phyloP scores from a whole-genome alignment of 1,140 invertebrate species.

The Lerema accius region DNA sequence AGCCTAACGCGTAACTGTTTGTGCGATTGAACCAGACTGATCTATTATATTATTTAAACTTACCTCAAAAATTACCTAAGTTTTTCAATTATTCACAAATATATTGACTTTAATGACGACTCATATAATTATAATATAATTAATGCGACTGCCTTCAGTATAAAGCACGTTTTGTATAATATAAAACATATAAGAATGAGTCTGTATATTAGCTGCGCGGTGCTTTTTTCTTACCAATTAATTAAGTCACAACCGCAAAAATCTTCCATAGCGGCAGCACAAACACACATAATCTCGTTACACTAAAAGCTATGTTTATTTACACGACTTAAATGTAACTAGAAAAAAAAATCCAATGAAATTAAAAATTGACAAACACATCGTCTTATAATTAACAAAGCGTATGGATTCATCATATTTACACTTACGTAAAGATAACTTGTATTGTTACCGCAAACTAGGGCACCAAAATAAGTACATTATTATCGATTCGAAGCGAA shows the following conservation, averaged over 20 bases:
- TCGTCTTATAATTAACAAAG: slow-evolving; percentile 79
- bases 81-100: slow-evolving; percentile 29
- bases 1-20: slow-evolving; percentile 13
- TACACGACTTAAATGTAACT: slow-evolving; percentile 67
- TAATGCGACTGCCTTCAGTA: not conserved
- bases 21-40: slow-evolving; percentile 21
- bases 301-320: slow-evolving; percentile 60
- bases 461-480: slow-evolving; percentile 77
- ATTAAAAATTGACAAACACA: slow-evolving; percentile 79
- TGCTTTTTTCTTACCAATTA: slow-evolving; percentile 26
- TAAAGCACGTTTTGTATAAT: slow-evolving; percentile 9
- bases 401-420: slow-evolving; percentile 81
- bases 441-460: slow-evolving; percentile 70
- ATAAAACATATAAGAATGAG: not conserved
- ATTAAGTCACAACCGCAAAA: slow-evolving; percentile 44
- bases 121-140: slow-evolving; percentile 13
- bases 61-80: slow-evolving; percentile 9
- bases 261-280: slow-evolving; percentile 40
- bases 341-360: slow-evolving; percentile 70
- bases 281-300: slow-evolving; percentile 66
- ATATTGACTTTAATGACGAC: slow-evolving; percentile 26
- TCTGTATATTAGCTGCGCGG: slow-evolving; percentile 28
- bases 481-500: slow-evolving; percentile 43
- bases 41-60: slow-evolving; percentile 7
- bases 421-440: slow-evolving; percentile 70